Evolutionary conservation across 1,140 invertebrate genomes (phyloP).

Genomic region (Zaprionus nigranus): DNA sequence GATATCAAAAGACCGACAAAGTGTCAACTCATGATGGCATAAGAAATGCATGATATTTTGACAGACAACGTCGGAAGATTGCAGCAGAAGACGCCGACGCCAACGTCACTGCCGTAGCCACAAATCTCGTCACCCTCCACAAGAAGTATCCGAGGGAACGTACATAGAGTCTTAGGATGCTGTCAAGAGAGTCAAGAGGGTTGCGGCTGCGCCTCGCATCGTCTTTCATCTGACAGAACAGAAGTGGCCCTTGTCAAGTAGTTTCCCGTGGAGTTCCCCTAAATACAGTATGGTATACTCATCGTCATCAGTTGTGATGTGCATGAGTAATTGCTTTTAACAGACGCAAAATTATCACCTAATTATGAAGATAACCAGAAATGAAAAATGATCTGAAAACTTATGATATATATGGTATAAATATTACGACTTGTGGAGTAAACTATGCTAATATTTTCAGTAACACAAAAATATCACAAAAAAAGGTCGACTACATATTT

Average conservation of each 20-base stretch:
- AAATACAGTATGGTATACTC: slow-evolving; percentile 2
- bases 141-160: slow-evolving; percentile 20
- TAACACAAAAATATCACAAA: background rate
- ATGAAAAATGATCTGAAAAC: background rate
- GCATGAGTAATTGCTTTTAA: slow-evolving; percentile 77
- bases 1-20: background rate
- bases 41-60: slow-evolving; percentile 47
- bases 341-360: slow-evolving; percentile 71
- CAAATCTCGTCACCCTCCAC: slow-evolving; percentile 50
- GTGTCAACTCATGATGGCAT: background rate
- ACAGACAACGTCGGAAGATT: slow-evolving; percentile 33
- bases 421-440: no score
- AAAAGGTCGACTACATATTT: background rate
- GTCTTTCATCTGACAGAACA: slow-evolving; percentile 71
- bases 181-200: slow-evolving; percentile 65
- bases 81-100: background rate
- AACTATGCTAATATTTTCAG: background rate
- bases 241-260: slow-evolving; percentile 60
- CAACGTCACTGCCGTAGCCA: slow-evolving; percentile 9
- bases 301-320: slow-evolving; percentile 40
- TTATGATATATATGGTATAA: no score
- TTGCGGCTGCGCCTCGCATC: slow-evolving; percentile 50
- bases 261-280: slow-evolving; percentile 23
- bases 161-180: slow-evolving; percentile 22
- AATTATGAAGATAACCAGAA: slow-evolving; percentile 55